Base-by-base conservation (phyloP, 2,113 vertebrate species). In the Formicarius rufipectus region DNA sequence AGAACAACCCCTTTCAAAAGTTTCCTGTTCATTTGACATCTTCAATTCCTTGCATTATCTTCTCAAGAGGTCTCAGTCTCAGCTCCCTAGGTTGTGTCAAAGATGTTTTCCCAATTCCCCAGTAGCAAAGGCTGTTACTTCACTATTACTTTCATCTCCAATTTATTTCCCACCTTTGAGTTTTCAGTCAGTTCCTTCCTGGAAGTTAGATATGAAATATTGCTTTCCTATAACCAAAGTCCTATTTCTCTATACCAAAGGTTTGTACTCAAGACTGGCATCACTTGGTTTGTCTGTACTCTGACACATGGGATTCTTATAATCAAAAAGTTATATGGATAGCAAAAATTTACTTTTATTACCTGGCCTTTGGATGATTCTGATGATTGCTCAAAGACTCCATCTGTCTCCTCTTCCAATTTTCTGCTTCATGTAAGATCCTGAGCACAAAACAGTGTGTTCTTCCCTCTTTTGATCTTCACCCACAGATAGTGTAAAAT, bases 381-480 rank as follows among this genome's bases (percentile, higher is more conserved):
- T 81, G 69, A 49, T 62, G 16, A 27, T 56, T 56, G 35, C 62
- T 87, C 91, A 91, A 90, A 88, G 39, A 63, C 12, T 66, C 55
- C 55, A 71, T 89, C 59, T 77, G 18, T 52, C 27, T 84, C 39
- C n/a, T 60, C 52, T 92, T 92, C 52, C 1, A 12, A 42, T 78
- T 88, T 75, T 67, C 55, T 77, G 19, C 24, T 47, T 90, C 56
- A n/a, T 50, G 15, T 47, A 60, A 77, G 45, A 77, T 66, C 30
- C 30, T 4, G 1, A 86, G 17, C 35, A 79, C n/a, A 67, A 87
- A 79, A 50, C 37, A 53, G 6, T 44, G 21, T 84, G 33, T 67
- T 79, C 68, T 59, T 96, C 39, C 13, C 10, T 27, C 19, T 87
- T 95, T 84, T 89, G 52, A 93, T 81, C 86, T 93, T 90, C 20